A percentile compares a stretch with the other conserved stretches of the same genome.
Conservation (phyloP, 2,888 invertebrate genomes). For the Tachina lurida region DNA sequence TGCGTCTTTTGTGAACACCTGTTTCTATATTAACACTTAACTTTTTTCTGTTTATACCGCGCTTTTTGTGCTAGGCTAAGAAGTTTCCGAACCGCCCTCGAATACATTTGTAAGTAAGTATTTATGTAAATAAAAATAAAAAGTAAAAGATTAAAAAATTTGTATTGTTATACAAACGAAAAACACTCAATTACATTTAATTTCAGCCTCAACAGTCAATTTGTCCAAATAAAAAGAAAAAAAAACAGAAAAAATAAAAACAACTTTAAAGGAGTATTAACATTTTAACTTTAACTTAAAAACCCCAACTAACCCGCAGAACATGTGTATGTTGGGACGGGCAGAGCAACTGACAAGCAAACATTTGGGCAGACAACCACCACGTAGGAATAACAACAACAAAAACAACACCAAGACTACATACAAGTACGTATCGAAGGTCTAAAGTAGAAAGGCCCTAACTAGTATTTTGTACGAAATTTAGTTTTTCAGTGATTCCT, state of each 20-base stretch:
- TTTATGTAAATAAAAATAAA: constrained; percentile 6
- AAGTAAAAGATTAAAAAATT: constrained; percentile 49
- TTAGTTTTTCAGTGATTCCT: neutral
- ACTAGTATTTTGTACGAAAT: too few species aligned
- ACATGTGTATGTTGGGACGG: constrained; percentile 12
- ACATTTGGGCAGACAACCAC: constrained; percentile 3
- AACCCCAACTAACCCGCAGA: neutral
- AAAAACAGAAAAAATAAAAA: constrained; percentile 20
- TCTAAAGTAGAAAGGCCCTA: too few species aligned
- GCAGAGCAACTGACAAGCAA: neutral
- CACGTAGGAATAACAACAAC: neutral
- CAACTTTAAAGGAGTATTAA: constrained; percentile 51
- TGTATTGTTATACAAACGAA: constrained; percentile 64
- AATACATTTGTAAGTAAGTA: too few species aligned
- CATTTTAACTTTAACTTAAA: constrained; percentile 41
- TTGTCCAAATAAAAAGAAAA: constrained; percentile 56
- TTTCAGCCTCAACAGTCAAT: constrained; percentile 71
- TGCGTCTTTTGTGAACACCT: too few species aligned
- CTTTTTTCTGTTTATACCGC: too few species aligned
- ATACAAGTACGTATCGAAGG: neutral
- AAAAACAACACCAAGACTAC: neutral
- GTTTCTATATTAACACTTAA: too few species aligned
- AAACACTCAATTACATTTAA: constrained; percentile 71
- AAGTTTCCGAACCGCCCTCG: too few species aligned
- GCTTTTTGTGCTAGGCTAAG: too few species aligned